Evolutionary conservation across 2,113 vertebrate species (phyloP), one percentile per base, ranked within the genome.

Genomic region (Pseudopipra pipra): DNA sequence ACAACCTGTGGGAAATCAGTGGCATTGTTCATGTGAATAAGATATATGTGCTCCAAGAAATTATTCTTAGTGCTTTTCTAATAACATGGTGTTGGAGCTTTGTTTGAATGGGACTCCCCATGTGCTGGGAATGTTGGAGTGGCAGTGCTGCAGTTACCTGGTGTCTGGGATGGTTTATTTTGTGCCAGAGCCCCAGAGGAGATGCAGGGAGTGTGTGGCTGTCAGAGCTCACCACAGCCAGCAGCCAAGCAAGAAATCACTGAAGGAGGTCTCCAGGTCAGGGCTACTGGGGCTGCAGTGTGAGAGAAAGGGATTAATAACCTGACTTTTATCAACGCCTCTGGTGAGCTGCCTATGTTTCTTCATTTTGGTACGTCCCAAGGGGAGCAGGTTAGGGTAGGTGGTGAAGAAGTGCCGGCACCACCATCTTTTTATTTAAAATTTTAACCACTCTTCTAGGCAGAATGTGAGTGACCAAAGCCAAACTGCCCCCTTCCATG

Each of bases 101-200:
- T 15, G 3, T 31, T 61, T 30, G 75, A 44, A 6, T 2, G 30
- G n/a, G 31, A 19, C 71, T 58, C 1, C 2, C 66, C 3, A 12
- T 7, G 63, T 43, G 58, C 78, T 63, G 39, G 52, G 67, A 16
- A 6, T 0, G 19, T 39, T 1, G 0, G 27, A 1, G 37, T 13
- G 35, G 78, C 61, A 14, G 30, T 41, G 82, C 92, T 19, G 62
- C 9, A 3, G 66, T 41, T 65, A 20, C 67, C 67, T 33, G 58
- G 3, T 31, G 49, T 15, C 82, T 30, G 6, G 14, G 37, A 19
- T 76, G 76, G 39, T 31, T 24, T 15, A 3, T 58, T 39, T 19
- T 2, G 43, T n/a, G 37, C 80, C 51, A 27, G 24, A 76, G n/a
- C 51, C 73, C 51, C 51, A 13, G 70, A 22, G 1, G 14, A 4